Evolutionary conservation across 2,797 vertebrate genomes (phyloP).

Genomic region (Hoplostethus atlanticus): DNA sequence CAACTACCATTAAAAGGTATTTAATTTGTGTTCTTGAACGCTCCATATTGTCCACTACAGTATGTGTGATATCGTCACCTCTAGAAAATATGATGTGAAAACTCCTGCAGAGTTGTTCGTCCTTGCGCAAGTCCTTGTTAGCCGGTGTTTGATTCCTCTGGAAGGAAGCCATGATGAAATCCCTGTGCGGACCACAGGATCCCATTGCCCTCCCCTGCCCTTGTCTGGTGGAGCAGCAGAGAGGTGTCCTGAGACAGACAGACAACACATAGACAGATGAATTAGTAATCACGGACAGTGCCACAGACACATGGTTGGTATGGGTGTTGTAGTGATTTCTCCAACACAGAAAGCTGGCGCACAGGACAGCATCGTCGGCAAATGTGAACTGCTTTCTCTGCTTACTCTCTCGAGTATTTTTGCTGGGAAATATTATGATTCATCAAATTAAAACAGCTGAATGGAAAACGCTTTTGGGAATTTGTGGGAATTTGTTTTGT

Average conservation of each 20-base stretch:
- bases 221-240: constrained; percentile 45
- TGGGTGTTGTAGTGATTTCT: constrained; percentile 5
- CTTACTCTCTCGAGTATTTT: too few species aligned
- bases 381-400: background rate
- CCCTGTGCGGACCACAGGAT: constrained; percentile 50
- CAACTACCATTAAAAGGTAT: constrained; percentile 10
- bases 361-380: constrained; percentile 4
- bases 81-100: constrained; percentile 53
- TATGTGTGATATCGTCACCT: constrained; percentile 35
- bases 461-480: too few species aligned
- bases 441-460: background rate
- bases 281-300: constrained; percentile 51
- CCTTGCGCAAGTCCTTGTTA: constrained; percentile 59
- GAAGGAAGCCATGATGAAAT: constrained; percentile 66
- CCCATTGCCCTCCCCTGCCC: constrained; percentile 51
- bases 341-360: background rate
- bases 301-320: constrained; percentile 18
- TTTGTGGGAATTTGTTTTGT: too few species aligned
- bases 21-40: background rate
- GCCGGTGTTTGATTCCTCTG: constrained; percentile 49
- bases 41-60: constrained; percentile 3
- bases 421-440: too few species aligned
- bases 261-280: constrained; percentile 40
- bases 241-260: constrained; percentile 30
- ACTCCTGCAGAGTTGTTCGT: constrained; percentile 45